These are phyloP conservation scores for Phaethon lepturus DNA, from an alignment of 2,113 vertebrate species.

Conservation along the genomic window DNA sequence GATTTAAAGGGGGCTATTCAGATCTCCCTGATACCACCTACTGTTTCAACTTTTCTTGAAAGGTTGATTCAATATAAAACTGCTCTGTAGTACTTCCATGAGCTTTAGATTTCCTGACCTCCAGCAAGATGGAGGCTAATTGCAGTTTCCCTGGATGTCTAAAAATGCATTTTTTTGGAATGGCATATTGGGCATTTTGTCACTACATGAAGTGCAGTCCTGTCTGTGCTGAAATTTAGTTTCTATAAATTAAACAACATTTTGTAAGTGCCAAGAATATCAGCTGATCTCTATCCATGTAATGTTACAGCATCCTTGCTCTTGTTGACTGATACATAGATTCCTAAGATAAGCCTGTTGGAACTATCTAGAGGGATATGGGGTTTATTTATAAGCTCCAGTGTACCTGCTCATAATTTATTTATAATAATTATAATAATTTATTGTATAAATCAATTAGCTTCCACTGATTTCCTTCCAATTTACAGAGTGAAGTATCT, in stretches of 20 bases:
- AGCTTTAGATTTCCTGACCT: not conserved
- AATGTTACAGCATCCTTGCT: not conserved
- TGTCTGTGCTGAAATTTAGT: not conserved
- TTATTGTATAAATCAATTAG: constrained; percentile 7
- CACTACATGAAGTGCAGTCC: fast-evolving
- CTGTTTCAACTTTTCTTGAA: not conserved
- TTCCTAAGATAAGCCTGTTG: not conserved
- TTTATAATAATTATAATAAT: not conserved
- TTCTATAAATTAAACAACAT: not conserved
- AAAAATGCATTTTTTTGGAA: not conserved
- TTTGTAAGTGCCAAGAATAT: not conserved
- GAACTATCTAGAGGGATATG: not conserved
- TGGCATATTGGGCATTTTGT: not conserved
- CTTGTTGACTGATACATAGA: not conserved
- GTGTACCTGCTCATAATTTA: constrained; percentile 1
- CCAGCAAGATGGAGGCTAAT: not conserved
- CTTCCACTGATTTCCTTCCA: not conserved
- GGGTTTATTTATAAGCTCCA: not conserved
- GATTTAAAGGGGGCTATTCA: not conserved
- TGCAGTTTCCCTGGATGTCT: not conserved
- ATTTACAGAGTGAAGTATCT: not conserved
- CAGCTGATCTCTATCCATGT: not conserved
- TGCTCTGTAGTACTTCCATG: not conserved
- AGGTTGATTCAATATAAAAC: not conserved
- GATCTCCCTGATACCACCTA: not conserved